Evolutionary conservation across 2,113 vertebrate species (phyloP), one percentile per base, ranked within the genome.

Genomic region (Amazona guildingii): DNA sequence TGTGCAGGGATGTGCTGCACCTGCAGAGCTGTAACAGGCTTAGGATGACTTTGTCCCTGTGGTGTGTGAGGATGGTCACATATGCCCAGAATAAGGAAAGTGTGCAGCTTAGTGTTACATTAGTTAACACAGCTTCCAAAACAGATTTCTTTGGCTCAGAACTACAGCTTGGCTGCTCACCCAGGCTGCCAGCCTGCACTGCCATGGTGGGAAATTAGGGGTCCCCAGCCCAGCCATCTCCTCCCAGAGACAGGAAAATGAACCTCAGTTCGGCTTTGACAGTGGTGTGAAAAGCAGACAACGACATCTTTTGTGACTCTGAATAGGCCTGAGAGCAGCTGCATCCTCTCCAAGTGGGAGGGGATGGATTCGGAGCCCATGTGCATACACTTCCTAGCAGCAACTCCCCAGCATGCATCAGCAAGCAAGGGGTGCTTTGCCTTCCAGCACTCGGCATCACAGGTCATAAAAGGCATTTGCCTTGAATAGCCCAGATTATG

Each of bases 71-170:
- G n/a, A 19, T 3, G 4, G n/a, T 10, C 51, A 24, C 3, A 2
- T 0, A 0, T 5, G 35, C 9, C 44, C 54, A 73, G 27, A 43
- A 5, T 13, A 25, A 85, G 75, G 67, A 27, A 8, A 79, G 6
- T 1, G 2, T 35, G 52, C 44, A 37, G 52, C 20, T 92, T 3
- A 33, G 62, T 13, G 4, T 39, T n/a, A 16, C 0, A 0, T 46
- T 61, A 74, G 41, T 82, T 33, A 68, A 55, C 2, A 6, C 0
- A 2, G 41, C 27, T 29, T 81, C 63, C 21, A 39, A 28, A 62
- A 2, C 14, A 31, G 59, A 13, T 85, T 69, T 55, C 5, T 20
- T 69, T 3, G 0, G 27, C 61, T 88, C 49, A 52, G 43, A n/a
- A 25, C 44, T 28, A 7, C 18, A 24, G 24, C 18, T 63, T 5